Percentiles rank a stretch among this genome's conserved stretches.
Evolutionary conservation across 2,113 vertebrate species (phyloP).

Genomic region (Notarius quadriscutis): DNA sequence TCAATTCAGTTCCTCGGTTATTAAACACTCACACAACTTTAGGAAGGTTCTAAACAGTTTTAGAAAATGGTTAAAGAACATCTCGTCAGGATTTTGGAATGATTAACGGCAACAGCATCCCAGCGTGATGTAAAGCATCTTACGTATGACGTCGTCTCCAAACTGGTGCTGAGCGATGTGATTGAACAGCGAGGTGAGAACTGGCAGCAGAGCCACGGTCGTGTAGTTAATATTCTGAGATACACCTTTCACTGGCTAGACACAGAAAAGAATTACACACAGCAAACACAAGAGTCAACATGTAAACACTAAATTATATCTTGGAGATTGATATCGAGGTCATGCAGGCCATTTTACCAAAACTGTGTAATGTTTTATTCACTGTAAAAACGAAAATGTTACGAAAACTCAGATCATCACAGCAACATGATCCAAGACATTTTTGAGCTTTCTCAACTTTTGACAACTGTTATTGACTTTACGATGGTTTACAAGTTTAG

Average conservation of each 20-base stretch:
- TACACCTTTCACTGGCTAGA: conserved; percentile 85
- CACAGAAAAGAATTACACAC: not conserved
- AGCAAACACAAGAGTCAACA: not conserved
- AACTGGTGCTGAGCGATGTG: conserved; percentile 93
- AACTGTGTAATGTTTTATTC: not conserved
- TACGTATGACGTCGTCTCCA: conserved; percentile 90
- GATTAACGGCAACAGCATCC: not conserved
- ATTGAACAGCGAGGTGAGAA: conserved; percentile 92
- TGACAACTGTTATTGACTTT: too few species aligned
- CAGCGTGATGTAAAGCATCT: conserved; percentile 49
- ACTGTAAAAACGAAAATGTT: too few species aligned
- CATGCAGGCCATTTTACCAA: not conserved
- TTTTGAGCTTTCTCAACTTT: too few species aligned
- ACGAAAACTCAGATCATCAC: too few species aligned
- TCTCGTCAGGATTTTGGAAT: not conserved
- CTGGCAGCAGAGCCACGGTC: conserved; percentile 87
- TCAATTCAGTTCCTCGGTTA: not conserved
- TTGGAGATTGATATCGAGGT: not conserved
- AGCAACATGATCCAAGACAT: too few species aligned
- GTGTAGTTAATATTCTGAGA: conserved; percentile 95
- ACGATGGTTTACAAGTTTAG: too few species aligned
- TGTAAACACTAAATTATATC: not conserved
- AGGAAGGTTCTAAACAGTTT: not conserved
- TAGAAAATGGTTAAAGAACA: not conserved
- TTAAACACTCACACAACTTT: not conserved